These are phyloP conservation scores for Amaurobius ferox DNA, from an alignment of 2,888 invertebrate species.

Conservation along the genomic window DNA sequence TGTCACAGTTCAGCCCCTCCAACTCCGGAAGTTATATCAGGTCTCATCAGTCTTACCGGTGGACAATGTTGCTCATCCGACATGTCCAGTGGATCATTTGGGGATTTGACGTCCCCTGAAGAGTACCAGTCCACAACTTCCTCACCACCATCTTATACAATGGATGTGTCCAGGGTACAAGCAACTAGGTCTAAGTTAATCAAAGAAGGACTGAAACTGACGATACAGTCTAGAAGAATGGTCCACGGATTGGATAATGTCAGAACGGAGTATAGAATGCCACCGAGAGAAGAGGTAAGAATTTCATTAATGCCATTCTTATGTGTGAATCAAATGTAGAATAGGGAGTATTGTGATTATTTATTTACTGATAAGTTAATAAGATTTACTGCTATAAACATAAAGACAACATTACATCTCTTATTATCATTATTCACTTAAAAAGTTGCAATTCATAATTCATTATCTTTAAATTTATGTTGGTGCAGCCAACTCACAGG, in stretches of 20 bases:
- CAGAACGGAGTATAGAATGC: conserved; percentile 62
- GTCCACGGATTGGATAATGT: conserved; percentile 80
- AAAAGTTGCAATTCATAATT: no score
- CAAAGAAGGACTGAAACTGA: conserved; percentile 91
- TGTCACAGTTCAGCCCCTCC: conserved; percentile 58
- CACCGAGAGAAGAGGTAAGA: conserved; percentile 64
- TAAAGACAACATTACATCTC: no score
- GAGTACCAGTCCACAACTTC: conserved; percentile 62
- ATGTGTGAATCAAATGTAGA: no score
- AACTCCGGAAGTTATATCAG: conserved; percentile 64
- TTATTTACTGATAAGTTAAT: no score
- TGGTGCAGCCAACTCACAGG: no score
- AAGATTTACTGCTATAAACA: no score
- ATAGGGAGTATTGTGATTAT: no score
- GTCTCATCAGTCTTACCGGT: conserved; percentile 55
- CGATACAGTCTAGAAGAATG: conserved; percentile 92
- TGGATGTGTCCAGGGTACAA: conserved; percentile 80
- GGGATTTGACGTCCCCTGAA: conserved; percentile 57
- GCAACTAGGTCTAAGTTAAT: conserved; percentile 93
- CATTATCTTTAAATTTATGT: no score
- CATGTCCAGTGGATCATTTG: conserved; percentile 52
- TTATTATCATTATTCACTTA: no score
- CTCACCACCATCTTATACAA: conserved; percentile 51
- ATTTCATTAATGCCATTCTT: no score
- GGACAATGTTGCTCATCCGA: conserved; percentile 42